phyloP scores from a whole-genome alignment of 2,797 vertebrate genomes.

The Austrolebias charrua region DNA sequence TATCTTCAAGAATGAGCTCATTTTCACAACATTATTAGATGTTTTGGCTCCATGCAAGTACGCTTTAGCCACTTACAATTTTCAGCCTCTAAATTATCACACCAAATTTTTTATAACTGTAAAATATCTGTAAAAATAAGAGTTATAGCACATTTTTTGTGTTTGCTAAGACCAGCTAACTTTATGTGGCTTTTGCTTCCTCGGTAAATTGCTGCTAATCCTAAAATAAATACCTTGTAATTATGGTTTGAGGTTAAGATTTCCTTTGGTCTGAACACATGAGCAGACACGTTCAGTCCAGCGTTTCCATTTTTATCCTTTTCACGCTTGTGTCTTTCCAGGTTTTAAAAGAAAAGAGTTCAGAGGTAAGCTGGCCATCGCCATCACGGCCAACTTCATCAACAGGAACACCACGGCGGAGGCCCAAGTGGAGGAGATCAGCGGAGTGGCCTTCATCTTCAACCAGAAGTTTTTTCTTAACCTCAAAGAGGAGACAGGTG shows the following conservation, averaged over 20 bases:
- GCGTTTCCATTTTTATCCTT: too few species aligned
- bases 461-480: conserved; percentile 99
- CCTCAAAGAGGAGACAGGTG: conserved; percentile 95
- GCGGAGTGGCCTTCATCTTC: conserved; percentile 98
- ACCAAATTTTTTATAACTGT: too few species aligned
- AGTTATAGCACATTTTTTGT: too few species aligned
- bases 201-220: conserved; percentile 45
- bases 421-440: conserved; percentile 98
- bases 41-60: too few species aligned
- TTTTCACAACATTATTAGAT: too few species aligned
- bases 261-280: conserved; percentile 45
- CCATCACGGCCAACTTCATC: conserved; percentile 97
- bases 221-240: conserved; percentile 59
- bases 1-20: too few species aligned
- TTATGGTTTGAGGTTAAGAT: conserved; percentile 51
- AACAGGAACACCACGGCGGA: conserved; percentile 97
- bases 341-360: conserved; percentile 97
- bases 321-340: conserved; percentile 49
- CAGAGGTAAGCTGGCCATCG: conserved; percentile 95
- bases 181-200: conserved; percentile 19
- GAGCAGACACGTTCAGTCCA: conserved; percentile 9
- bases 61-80: too few species aligned
- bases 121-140: too few species aligned
- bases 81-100: too few species aligned
- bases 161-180: background rate